Evolutionary conservation across 1,140 invertebrate genomes (phyloP).

Genomic region (Neoseiulus cucumeris): DNA sequence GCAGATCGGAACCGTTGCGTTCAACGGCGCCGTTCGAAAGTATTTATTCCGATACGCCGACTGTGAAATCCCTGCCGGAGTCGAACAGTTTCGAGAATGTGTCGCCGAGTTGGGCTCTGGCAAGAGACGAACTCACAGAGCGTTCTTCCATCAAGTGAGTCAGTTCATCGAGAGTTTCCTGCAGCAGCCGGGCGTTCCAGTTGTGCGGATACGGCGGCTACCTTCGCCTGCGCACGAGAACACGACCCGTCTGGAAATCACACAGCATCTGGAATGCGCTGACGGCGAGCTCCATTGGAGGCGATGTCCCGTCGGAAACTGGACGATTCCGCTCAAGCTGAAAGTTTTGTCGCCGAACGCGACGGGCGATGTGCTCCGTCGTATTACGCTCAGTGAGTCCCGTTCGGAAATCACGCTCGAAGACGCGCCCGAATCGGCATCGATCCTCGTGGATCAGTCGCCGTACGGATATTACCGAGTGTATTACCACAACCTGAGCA

Average conservation of each 20-base stretch:
- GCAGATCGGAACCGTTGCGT: conserved; percentile 2
- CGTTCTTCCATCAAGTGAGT: conserved; percentile 6
- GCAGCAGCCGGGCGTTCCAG: conserved; percentile 3
- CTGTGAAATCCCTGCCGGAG: background rate
- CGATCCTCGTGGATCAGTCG: background rate
- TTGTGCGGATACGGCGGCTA: background rate
- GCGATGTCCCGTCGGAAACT: background rate
- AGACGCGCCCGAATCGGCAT: background rate
- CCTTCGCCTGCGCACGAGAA: background rate
- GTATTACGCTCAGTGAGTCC: background rate
- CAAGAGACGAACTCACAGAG: background rate
- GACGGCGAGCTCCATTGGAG: background rate
- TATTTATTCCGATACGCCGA: conserved; percentile 2
- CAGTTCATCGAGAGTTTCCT: background rate
- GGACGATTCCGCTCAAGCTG: background rate
- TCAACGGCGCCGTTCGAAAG: background rate
- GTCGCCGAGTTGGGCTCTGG: conserved; percentile 1
- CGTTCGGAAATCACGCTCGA: background rate
- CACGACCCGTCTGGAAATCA: background rate
- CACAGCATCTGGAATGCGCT: background rate
- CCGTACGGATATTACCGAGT: background rate
- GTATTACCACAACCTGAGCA: background rate
- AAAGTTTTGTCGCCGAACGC: background rate
- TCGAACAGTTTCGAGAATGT: conserved; percentile 3
- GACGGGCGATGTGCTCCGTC: background rate